These are phyloP conservation scores for Capitella teleta DNA, from an alignment of 1,140 invertebrate genomes.

Conservation along the genomic window DNA sequence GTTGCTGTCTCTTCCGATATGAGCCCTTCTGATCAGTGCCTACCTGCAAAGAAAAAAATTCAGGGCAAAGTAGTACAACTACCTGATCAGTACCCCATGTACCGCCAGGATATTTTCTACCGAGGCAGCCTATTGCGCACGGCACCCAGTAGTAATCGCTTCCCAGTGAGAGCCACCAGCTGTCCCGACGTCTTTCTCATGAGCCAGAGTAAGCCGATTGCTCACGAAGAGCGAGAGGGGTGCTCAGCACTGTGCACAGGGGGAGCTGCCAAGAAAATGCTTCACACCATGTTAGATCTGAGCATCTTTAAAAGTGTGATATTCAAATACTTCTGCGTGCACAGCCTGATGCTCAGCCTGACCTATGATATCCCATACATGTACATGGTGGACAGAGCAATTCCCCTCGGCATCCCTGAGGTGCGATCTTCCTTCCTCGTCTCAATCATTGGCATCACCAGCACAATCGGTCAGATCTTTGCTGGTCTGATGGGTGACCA, in stretches of 20 bases:
- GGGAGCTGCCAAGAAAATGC: slow-evolving; percentile 2
- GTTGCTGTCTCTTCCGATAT: too few species aligned
- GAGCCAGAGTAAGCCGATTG: background rate
- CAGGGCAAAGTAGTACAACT: too few species aligned
- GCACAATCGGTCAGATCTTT: slow-evolving; percentile 58
- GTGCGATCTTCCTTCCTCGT: slow-evolving; percentile 73
- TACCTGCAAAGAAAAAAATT: too few species aligned
- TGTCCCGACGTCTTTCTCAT: background rate
- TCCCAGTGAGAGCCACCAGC: slow-evolving; percentile 5
- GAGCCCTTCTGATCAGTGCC: too few species aligned
- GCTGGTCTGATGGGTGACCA: slow-evolving; percentile 78
- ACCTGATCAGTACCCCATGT: slow-evolving; percentile 41
- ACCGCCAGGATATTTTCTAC: slow-evolving; percentile 81
- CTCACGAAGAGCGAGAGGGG: background rate
- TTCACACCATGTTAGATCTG: slow-evolving; percentile 7
- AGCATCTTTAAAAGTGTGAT: slow-evolving; percentile 55
- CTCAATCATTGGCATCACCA: slow-evolving; percentile 73
- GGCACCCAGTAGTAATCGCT: background rate
- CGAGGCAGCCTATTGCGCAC: slow-evolving; percentile 61
- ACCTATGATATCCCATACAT: slow-evolving; percentile 88
- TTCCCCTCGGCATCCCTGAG: slow-evolving; percentile 45
- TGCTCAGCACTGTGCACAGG: background rate
- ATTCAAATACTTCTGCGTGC: slow-evolving; percentile 73
- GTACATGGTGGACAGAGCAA: slow-evolving; percentile 51
- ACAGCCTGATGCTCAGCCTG: slow-evolving; percentile 81